A percentile compares a stretch with the other conserved stretches of the same genome.
These are phyloP conservation scores for Nymphalis polychloros DNA, from an alignment of 2,888 invertebrate genomes.

Conservation along the genomic window DNA sequence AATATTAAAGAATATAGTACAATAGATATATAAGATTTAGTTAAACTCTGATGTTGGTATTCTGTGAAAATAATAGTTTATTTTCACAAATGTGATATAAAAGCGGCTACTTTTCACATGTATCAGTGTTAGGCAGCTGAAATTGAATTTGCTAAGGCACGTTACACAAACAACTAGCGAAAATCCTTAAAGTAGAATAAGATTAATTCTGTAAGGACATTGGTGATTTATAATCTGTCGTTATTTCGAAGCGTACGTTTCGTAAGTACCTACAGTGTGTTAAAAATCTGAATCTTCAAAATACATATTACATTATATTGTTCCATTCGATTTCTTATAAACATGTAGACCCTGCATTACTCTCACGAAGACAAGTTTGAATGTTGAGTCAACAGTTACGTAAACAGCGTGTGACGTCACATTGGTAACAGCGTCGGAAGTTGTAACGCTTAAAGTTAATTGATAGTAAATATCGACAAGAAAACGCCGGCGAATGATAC, in stretches of 20 bases:
- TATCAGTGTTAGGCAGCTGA: not conserved
- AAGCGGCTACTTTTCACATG: not conserved
- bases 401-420: not conserved
- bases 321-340: not conserved
- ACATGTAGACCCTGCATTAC: not conserved
- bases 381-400: not conserved
- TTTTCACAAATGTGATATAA: not conserved
- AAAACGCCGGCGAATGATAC: slow-evolving; percentile 74
- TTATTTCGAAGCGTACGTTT: too few relatives aligned
- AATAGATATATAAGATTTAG: too few relatives aligned
- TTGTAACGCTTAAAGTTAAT: slow-evolving; percentile 57
- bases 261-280: too few relatives aligned
- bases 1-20: too few relatives aligned
- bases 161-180: not conserved
- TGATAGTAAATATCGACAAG: slow-evolving; percentile 74
- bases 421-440: slow-evolving; percentile 12
- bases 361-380: not conserved
- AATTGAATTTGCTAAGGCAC: slow-evolving; percentile 1
- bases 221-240: too few relatives aligned
- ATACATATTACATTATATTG: not conserved
- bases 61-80: too few relatives aligned
- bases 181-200: too few relatives aligned
- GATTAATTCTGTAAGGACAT: too few relatives aligned
- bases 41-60: too few relatives aligned
- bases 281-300: not conserved